Evolutionary conservation across 2,797 vertebrate species (phyloP).

Genomic region (Prunella strophiata): DNA sequence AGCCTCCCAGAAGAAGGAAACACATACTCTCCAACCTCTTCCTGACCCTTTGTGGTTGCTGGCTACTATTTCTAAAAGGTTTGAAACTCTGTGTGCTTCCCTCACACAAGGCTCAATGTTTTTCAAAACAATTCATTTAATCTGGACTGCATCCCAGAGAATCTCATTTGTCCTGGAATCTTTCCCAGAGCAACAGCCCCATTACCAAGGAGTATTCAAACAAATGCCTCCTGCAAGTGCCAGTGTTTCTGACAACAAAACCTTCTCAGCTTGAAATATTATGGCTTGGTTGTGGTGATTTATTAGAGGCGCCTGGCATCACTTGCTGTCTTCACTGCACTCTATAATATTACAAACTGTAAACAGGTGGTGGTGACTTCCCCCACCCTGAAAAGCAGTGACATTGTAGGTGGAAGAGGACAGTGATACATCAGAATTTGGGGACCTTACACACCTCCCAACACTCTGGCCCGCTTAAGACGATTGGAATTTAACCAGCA

Average conservation of each 20-base stretch:
- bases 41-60: constrained; percentile 40
- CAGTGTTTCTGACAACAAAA: constrained; percentile 67
- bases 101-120: not conserved
- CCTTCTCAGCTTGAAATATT: constrained; percentile 66
- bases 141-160: constrained; percentile 56
- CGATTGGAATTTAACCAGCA: not conserved
- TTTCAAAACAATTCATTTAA: constrained; percentile 70
- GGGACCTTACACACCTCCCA: not conserved
- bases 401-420: constrained; percentile 27
- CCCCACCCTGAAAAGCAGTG: not conserved
- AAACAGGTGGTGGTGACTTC: constrained; percentile 24
- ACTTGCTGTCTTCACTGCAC: constrained; percentile 40
- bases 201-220: constrained; percentile 68
- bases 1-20: constrained; percentile 35
- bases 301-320: constrained; percentile 51
- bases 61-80: constrained; percentile 39
- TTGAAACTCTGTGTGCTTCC: not conserved
- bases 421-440: not conserved
- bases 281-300: constrained; percentile 38
- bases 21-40: not conserved
- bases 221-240: constrained; percentile 62
- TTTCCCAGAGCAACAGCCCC: constrained; percentile 68
- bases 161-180: constrained; percentile 70
- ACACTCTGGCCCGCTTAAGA: not conserved
- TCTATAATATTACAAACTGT: constrained; percentile 58